These are phyloP conservation scores for Stomatorhinus ivindoensis DNA, from an alignment of 2,113 vertebrate genomes.

Conservation along the genomic window DNA sequence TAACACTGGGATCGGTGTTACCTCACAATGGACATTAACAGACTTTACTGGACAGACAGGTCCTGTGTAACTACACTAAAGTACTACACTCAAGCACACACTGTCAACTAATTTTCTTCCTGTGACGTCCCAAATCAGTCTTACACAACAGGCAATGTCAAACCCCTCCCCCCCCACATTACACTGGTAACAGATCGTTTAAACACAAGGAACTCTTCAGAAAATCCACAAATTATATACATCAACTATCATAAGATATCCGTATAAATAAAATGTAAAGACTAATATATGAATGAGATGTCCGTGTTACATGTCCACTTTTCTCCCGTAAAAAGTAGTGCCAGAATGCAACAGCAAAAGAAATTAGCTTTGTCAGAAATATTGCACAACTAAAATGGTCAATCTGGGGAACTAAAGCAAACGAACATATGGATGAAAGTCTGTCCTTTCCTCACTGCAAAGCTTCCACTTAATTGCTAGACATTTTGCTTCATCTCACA, in stretches of 20 bases:
- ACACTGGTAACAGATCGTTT: slow-evolving; percentile 52
- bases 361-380: slow-evolving; percentile 35
- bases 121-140: slow-evolving; percentile 49
- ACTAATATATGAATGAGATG: slow-evolving; percentile 54
- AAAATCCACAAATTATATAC: slow-evolving; percentile 53
- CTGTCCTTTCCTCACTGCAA: slow-evolving; percentile 38
- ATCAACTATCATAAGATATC: slow-evolving; percentile 58
- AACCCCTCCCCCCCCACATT: slow-evolving; percentile 28
- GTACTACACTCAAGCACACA: slow-evolving; percentile 50
- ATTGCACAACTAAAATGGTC: slow-evolving; percentile 72
- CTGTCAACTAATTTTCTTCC: slow-evolving; percentile 53
- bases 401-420: slow-evolving; percentile 46
- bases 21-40: slow-evolving; percentile 53
- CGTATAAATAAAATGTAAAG: slow-evolving; percentile 72
- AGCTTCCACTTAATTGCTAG: not conserved
- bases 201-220: slow-evolving; percentile 60
- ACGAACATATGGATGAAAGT: slow-evolving; percentile 27
- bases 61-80: slow-evolving; percentile 53
- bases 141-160: slow-evolving; percentile 47
- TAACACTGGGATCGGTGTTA: slow-evolving; percentile 56
- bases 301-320: slow-evolving; percentile 27
- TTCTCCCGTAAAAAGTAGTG: slow-evolving; percentile 37
- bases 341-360: slow-evolving; percentile 52
- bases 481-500: slow-evolving; percentile 6
- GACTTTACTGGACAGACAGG: slow-evolving; percentile 55